Percentiles rank a stretch among this genome's conserved stretches.
These are phyloP conservation scores for Anguilla japonica DNA, from an alignment of 2,113 vertebrate genomes.

Conservation along the genomic window DNA sequence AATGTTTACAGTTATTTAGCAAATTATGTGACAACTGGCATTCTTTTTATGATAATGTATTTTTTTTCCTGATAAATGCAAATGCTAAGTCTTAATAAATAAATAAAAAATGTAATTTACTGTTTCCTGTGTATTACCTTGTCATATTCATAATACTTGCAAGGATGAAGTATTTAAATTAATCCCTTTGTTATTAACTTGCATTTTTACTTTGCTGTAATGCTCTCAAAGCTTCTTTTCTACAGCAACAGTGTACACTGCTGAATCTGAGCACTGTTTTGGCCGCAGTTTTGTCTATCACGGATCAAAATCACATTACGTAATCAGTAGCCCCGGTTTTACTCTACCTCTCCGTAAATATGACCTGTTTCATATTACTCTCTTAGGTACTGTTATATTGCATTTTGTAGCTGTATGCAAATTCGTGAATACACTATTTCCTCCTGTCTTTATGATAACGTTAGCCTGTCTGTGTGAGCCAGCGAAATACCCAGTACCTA, in stretches of 20 bases:
- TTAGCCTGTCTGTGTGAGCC: too few relatives aligned
- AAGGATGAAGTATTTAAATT: background rate
- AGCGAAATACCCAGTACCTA: too few relatives aligned
- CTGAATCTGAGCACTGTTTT: background rate
- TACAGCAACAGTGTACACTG: background rate
- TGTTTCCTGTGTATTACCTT: background rate
- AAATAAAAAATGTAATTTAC: background rate
- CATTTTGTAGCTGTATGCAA: background rate
- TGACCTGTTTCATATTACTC: background rate
- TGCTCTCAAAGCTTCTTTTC: slow-evolving; percentile 5
- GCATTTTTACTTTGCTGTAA: background rate
- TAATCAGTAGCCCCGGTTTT: background rate
- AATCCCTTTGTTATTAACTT: background rate
- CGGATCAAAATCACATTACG: background rate
- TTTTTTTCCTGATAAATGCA: too few relatives aligned
- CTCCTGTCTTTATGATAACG: too few relatives aligned
- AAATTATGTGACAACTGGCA: background rate
- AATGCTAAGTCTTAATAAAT: background rate
- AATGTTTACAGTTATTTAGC: background rate
- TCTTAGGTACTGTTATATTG: background rate
- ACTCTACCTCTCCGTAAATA: background rate
- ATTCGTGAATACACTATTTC: background rate
- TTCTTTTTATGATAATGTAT: background rate
- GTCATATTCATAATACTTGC: background rate
- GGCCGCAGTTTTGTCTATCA: background rate